Conservation (phyloP, 2,888 invertebrate species). For the Monochamus alternatus region DNA sequence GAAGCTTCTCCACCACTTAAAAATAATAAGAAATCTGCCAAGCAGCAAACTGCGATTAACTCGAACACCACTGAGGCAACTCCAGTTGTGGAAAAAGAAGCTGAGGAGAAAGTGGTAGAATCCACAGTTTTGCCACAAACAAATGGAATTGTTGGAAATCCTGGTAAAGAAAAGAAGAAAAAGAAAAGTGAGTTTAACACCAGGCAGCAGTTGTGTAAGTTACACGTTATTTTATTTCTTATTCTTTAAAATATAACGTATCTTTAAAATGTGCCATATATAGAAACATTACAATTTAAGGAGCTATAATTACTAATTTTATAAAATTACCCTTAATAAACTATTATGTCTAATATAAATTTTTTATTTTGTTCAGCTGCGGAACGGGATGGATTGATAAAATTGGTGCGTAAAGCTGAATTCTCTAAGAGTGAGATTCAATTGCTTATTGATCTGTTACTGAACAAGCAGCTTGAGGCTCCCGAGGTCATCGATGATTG, state of each 20-base stretch:
- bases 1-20: conserved; percentile 54
- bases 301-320: too few species aligned
- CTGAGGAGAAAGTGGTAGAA: conserved; percentile 53
- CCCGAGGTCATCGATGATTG: conserved; percentile 85
- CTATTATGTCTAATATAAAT: background rate
- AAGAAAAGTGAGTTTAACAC: conserved; percentile 75
- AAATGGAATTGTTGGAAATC: conserved; percentile 51
- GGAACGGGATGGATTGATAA: conserved; percentile 80
- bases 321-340: too few species aligned
- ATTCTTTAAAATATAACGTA: background rate
- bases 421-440: conserved; percentile 92
- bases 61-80: conserved; percentile 41
- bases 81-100: conserved; percentile 53
- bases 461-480: conserved; percentile 90
- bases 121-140: conserved; percentile 42
- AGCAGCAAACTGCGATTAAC: conserved; percentile 25
- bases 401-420: conserved; percentile 82
- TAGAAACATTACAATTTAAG: too few species aligned
- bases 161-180: conserved; percentile 72
- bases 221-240: conserved; percentile 12
- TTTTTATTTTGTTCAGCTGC: conserved; percentile 71
- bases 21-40: conserved; percentile 57
- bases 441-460: conserved; percentile 88
- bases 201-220: conserved; percentile 74
- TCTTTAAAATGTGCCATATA: background rate